Base-by-base conservation (phyloP, 1,140 invertebrate species). In the Neelides sp. region DNA sequence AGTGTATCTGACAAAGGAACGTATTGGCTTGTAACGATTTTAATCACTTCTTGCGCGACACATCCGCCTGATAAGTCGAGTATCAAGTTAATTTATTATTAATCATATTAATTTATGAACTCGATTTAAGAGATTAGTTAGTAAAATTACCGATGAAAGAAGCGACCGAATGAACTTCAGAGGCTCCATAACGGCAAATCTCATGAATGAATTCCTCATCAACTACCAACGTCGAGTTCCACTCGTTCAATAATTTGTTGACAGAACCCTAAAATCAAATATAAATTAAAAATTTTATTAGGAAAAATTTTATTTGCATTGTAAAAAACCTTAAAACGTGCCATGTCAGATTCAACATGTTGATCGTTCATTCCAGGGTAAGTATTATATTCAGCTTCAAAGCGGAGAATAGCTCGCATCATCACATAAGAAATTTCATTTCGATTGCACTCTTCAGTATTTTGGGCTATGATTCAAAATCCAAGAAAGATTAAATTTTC, bases 181-280 rank as follows among this genome's bases (percentile, higher is more conserved):
- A 77, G 15, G 87, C 91, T 37, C 94, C 94, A 71, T 90, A 98
- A 4, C 78, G 70, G 65, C 87, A 92, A 69, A 96, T 84, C 72
- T 97, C 93, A 70, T 96, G 91, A 15, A 96, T 78, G 63, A 83
- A 87, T 68, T 97, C 92, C 70, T 97, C 93, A 67, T 86, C 93
- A 30, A 81, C 77, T 20, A 77, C 73, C 39, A 76, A 75, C 19
- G 54, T 39, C 50, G 77, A 74, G 72, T 85, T 84, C 79, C 88
- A 85, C 70, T 96, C 91, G 51, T 74, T 77, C 0, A 94, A 69
- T 26, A 95, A 66, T 70, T 88, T 87, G 43, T 74, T 75, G 20
- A 88, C 74, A 64, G 80, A 83, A 32, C 70, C 69, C 78, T 80
- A 56, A 36, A 70, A 63, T 49, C 53, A 51, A 28, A 47, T n/a